phyloP scores from a whole-genome alignment of 1,140 invertebrate genomes.

The Campoletis sonorensis region DNA sequence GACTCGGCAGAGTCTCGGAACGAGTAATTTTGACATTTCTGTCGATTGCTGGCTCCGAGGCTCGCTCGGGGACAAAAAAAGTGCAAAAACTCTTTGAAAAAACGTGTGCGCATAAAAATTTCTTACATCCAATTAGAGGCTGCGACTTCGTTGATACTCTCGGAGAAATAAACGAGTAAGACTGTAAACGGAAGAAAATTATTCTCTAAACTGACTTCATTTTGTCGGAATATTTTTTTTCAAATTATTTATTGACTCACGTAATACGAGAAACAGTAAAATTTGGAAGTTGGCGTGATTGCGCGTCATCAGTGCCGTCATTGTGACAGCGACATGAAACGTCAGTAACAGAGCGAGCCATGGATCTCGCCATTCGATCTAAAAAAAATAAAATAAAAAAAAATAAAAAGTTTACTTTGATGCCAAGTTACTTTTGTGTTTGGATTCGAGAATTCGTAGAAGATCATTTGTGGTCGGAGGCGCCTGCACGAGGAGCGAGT shows the following conservation, averaged over 20 bases:
- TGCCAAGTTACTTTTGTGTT: too few species aligned
- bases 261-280: slow-evolving; percentile 85
- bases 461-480: too few species aligned
- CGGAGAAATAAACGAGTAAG: slow-evolving; percentile 90
- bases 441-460: too few species aligned
- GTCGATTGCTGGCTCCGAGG: too few species aligned
- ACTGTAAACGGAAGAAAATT: slow-evolving; percentile 79
- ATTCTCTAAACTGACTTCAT: not conserved
- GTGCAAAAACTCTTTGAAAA: slow-evolving; percentile 29
- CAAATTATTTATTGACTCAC: slow-evolving; percentile 79
- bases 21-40: too few species aligned
- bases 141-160: slow-evolving; percentile 91
- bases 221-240: not conserved
- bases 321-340: slow-evolving; percentile 86
- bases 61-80: not conserved
- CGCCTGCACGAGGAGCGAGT: too few species aligned
- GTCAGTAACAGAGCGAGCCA: slow-evolving; percentile 87
- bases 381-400: slow-evolving; percentile 66
- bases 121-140: slow-evolving; percentile 87
- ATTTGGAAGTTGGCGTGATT: slow-evolving; percentile 93
- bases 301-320: slow-evolving; percentile 87
- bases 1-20: too few species aligned
- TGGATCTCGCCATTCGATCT: slow-evolving; percentile 94
- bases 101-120: slow-evolving; percentile 30
- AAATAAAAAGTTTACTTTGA: not conserved